These are phyloP conservation scores for Pseudoatta argentina DNA, from an alignment of 1,140 invertebrate species.

Conservation along the genomic window DNA sequence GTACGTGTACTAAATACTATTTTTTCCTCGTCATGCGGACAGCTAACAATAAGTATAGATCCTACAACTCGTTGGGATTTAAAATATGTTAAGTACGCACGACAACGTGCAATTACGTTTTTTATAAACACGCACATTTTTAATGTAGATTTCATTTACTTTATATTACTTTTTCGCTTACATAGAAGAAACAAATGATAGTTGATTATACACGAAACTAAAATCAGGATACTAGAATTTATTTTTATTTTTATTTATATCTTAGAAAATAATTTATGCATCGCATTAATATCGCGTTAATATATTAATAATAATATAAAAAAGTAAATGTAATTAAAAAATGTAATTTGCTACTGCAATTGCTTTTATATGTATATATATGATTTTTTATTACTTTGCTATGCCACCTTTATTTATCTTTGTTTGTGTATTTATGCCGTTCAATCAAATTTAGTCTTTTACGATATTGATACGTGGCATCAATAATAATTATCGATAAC, in stretches of 20 bases:
- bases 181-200: background rate
- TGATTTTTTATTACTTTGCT: background rate
- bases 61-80: conserved; percentile 33
- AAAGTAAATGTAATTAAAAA: too few species aligned
- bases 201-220: too few species aligned
- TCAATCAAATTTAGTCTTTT: background rate
- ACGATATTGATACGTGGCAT: background rate
- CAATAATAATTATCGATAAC: background rate
- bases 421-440: background rate
- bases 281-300: background rate
- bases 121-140: conserved; percentile 3
- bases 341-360: background rate
- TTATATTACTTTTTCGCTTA: background rate
- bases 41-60: conserved; percentile 30
- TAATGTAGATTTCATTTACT: background rate
- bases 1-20: conserved; percentile 48
- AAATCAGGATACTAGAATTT: background rate
- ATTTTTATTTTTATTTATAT: background rate
- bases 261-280: background rate
- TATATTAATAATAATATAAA: too few species aligned
- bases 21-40: conserved; percentile 22
- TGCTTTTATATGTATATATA: background rate
- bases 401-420: background rate
- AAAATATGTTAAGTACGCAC: conserved; percentile 25
- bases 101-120: background rate